Evolutionary conservation across 2,113 vertebrate species (phyloP), one percentile per base, ranked within the genome.

Genomic region (Zootoca vivipara): DNA sequence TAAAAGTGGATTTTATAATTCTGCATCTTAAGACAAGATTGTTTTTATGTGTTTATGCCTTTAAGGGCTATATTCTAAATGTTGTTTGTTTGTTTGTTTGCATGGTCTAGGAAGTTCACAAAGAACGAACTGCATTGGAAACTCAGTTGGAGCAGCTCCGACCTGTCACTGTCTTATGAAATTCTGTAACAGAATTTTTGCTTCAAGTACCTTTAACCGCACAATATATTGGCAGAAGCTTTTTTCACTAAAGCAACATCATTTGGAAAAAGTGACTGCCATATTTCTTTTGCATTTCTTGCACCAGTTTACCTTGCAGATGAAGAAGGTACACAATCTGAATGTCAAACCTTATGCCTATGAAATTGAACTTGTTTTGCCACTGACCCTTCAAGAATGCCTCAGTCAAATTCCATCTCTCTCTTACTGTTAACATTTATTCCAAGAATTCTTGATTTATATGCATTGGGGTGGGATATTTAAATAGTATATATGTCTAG

Each of bases 101-200:
- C 69, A 4, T 90, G 85, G 89, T 82, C 92, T 95, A 99, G 99
- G 98, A 98, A 91, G 98, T 99, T 92, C 98, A 98, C 95, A 97
- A 98, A 94, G 98, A 99, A 83, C 96, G 98, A 85, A 98, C 99
- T 94, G 97, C 98, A 83, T 90, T 99, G 97, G 99, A 99, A 96
- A 98, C 97, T 0, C 98, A 99, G 95, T 94, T 99, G 96, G 98
- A 99, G 80, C 96, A 98, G 79, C 97, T 98, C 52, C 98, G 98
- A 69, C 98, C 99, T 13, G 93, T 98, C 93, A 96, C 98, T 0
- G 98, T 98, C 5, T 95, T 98, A 88, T 98, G 97, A 99, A 93
- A 1, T 7, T 80, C 64, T 42, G 40, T 33, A 90, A 82, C 6
- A 35, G 90, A 93, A 73, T 75, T 26, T 1, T 62, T 8, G 64